Conservation (phyloP, 2,888 invertebrate genomes). For the Timandra comae region DNA sequence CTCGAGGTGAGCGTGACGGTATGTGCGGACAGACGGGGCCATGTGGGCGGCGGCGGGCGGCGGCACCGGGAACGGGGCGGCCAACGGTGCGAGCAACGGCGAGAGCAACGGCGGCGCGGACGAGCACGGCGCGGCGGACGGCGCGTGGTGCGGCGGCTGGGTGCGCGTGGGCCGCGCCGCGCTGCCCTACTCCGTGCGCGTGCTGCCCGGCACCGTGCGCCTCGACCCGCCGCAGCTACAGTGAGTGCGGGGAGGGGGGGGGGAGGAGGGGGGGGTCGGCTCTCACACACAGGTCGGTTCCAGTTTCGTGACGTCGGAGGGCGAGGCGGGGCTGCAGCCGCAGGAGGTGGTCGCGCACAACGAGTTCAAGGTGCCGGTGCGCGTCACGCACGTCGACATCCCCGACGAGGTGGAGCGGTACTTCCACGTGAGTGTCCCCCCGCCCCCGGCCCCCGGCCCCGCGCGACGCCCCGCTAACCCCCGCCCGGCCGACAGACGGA, state of each 20-base stretch:
- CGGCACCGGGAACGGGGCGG: slow-evolving; percentile 55
- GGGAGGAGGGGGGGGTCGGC: slow-evolving; percentile 24
- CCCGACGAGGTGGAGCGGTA: slow-evolving; percentile 28
- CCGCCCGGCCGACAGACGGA: slow-evolving; percentile 26
- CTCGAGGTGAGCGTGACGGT: too few relatives aligned
- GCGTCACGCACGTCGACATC: slow-evolving; percentile 29
- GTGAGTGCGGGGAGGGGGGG: slow-evolving; percentile 29
- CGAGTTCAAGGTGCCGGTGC: slow-evolving; percentile 42
- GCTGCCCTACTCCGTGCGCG: slow-evolving; percentile 53
- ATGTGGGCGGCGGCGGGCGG: slow-evolving; percentile 42
- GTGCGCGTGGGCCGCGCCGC: slow-evolving; percentile 46
- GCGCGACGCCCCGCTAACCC: too few relatives aligned
- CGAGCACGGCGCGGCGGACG: slow-evolving; percentile 12
- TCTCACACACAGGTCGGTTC: neutral
- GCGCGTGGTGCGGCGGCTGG: slow-evolving; percentile 51
- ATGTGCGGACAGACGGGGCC: slow-evolving; percentile 33
- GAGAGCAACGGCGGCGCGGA: slow-evolving; percentile 7
- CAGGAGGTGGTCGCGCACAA: slow-evolving; percentile 43
- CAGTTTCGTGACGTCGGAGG: slow-evolving; percentile 43
- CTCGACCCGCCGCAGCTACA: slow-evolving; percentile 31
- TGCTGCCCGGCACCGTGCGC: slow-evolving; percentile 45
- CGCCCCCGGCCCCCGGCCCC: too few relatives aligned
- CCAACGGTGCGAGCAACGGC: slow-evolving; percentile 30
- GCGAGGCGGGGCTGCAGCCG: slow-evolving; percentile 23
- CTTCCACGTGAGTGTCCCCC: slow-evolving; percentile 42